These are phyloP conservation scores for Parazoanthus atlanticus DNA, from an alignment of 92 coral and sea anemone genomes.

Conservation along the genomic window DNA sequence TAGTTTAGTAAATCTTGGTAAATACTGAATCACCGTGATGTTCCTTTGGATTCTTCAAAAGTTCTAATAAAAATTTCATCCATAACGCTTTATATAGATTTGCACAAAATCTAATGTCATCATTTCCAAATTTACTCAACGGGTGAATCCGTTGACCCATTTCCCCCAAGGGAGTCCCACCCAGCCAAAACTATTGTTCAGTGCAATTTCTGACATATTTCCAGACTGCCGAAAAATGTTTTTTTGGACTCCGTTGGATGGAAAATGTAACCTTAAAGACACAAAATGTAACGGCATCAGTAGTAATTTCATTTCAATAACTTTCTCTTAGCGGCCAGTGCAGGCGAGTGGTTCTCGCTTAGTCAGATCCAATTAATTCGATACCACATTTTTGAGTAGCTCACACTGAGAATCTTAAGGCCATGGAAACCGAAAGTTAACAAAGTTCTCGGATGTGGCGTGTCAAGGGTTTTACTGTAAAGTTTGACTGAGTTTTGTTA, in stretches of 20 bases:
- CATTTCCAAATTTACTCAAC: constrained; percentile 32
- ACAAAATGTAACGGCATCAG: too few species aligned
- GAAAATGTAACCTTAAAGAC: neutral
- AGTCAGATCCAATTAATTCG: constrained; percentile 24
- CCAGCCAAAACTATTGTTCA: constrained; percentile 29
- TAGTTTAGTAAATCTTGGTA: neutral
- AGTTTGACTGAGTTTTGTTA: neutral
- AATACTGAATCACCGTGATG: neutral
- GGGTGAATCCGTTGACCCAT: neutral
- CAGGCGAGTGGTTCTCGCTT: neutral
- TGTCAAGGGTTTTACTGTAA: neutral
- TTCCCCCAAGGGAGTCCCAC: constrained; percentile 39
- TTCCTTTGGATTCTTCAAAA: neutral
- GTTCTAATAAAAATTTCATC: neutral
- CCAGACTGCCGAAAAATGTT: neutral
- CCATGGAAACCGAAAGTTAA: neutral
- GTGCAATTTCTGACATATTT: neutral
- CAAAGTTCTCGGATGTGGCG: neutral
- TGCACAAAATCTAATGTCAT: constrained; percentile 8
- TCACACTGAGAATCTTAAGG: neutral
- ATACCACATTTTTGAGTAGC: neutral
- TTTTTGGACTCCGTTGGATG: neutral
- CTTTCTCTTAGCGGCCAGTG: neutral
- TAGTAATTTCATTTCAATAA: neutral
- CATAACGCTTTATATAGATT: neutral